phyloP scores from a whole-genome alignment of 2,113 vertebrate species.

The Myotis lucifugus region DNA sequence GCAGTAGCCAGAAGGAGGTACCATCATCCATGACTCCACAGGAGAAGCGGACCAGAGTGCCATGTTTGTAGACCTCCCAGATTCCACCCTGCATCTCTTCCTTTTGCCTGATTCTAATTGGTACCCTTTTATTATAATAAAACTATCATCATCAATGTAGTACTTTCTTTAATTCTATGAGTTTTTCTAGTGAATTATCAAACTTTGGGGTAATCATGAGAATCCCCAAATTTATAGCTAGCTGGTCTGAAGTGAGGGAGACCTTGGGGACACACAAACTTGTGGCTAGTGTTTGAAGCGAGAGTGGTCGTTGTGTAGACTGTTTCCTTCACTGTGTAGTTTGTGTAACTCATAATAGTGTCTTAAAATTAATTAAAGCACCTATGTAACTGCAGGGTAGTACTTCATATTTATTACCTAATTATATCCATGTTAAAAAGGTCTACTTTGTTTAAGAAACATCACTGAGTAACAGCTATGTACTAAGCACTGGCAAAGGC shows the following conservation, averaged over 20 bases:
- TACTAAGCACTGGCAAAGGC: neutral
- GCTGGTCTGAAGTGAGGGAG: neutral
- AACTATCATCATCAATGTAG: neutral
- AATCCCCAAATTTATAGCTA: neutral
- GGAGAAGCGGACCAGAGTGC: neutral
- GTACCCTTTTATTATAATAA: neutral
- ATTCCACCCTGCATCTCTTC: neutral
- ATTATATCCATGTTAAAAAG: neutral
- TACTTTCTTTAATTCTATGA: neutral
- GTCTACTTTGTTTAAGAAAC: neutral
- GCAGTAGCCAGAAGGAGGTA: neutral
- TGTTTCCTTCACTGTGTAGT: neutral
- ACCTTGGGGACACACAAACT: neutral
- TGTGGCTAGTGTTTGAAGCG: neutral
- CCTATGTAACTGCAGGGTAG: neutral
- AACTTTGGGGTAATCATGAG: neutral
- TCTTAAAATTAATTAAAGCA: neutral
- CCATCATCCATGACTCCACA: neutral
- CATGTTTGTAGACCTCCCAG: neutral
- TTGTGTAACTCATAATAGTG: neutral
- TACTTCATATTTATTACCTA: neutral
- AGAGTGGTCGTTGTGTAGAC: neutral
- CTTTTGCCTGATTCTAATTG: neutral
- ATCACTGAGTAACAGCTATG: neutral
- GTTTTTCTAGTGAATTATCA: neutral